These are phyloP conservation scores for Hypercompe scribonia DNA, from an alignment of 2,888 invertebrate species.

Conservation along the genomic window DNA sequence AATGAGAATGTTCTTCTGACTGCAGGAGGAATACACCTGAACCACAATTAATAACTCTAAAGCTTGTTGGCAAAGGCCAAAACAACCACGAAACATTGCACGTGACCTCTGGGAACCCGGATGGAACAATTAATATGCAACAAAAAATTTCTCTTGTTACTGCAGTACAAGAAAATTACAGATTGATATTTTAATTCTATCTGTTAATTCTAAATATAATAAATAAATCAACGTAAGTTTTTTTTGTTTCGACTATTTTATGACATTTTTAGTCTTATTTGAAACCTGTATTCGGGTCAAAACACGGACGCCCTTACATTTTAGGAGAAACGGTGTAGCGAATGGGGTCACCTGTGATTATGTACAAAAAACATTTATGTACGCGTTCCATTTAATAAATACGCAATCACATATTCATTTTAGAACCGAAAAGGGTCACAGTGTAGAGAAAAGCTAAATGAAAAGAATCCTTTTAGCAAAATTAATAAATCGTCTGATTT, in stretches of 20 bases:
- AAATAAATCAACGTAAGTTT: no score
- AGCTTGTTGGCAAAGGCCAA: background rate
- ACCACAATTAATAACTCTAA: background rate
- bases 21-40: background rate
- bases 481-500: background rate
- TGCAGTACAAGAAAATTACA: conserved; percentile 54
- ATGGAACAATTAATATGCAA: conserved; percentile 46
- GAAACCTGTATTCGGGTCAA: conserved; percentile 71
- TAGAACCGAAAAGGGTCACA: background rate
- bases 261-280: background rate
- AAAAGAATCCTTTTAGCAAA: background rate
- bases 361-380: conserved; percentile 53
- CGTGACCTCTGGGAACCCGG: background rate
- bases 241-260: background rate
- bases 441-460: background rate
- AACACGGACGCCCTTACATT: conserved; percentile 64
- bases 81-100: conserved; percentile 2
- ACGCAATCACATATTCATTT: conserved; percentile 20
- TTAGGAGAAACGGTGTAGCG: conserved; percentile 60
- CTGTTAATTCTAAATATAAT: no score
- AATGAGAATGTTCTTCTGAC: background rate
- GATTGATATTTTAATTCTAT: conserved; percentile 47
- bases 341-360: conserved; percentile 68
- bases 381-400: conserved; percentile 27
- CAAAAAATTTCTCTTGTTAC: conserved; percentile 51